A percentile compares a stretch with the other conserved stretches of the same genome.
These are phyloP conservation scores for Erinaceus europaeus DNA, from an alignment of 2,113 vertebrate genomes.

Conservation along the genomic window DNA sequence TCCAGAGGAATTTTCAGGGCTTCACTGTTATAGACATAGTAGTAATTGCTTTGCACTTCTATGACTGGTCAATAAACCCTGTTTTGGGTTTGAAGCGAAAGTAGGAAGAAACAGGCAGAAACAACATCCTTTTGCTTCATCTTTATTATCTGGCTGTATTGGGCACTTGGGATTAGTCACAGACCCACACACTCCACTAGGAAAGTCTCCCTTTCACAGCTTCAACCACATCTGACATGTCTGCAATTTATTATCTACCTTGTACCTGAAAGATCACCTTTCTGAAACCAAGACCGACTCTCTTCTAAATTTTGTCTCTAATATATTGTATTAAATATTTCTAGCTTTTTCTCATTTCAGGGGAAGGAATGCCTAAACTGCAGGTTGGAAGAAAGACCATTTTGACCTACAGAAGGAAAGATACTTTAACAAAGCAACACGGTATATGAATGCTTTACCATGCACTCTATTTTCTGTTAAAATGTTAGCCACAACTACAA, in stretches of 20 bases:
- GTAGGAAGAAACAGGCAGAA: neutral
- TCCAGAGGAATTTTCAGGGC: neutral
- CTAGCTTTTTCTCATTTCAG: neutral
- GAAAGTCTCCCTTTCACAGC: constrained; percentile 4
- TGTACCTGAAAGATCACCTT: constrained; percentile 31
- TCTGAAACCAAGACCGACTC: constrained; percentile 8
- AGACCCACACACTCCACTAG: too few relatives aligned
- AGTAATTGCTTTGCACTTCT: constrained; percentile 9
- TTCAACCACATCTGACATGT: constrained; percentile 19
- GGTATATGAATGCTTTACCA: neutral
- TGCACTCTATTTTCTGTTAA: constrained; percentile 23
- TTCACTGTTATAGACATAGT: constrained; percentile 1
- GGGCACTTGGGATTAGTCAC: constrained; percentile 7
- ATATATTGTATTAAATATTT: constrained; percentile 1
- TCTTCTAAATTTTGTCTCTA: constrained; percentile 14
- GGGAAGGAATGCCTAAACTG: constrained; percentile 8
- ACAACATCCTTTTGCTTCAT: constrained; percentile 16
- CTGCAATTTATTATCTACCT: neutral
- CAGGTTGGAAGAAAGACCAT: neutral
- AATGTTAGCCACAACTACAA: neutral
- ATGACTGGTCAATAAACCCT: neutral
- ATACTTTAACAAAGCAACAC: constrained; percentile 20
- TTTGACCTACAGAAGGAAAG: neutral
- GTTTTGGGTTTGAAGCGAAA: constrained; percentile 18
- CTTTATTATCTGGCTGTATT: constrained; percentile 52